phyloP scores from a whole-genome alignment of 2,797 vertebrate genomes.

The Rhynchotus rufescens region DNA sequence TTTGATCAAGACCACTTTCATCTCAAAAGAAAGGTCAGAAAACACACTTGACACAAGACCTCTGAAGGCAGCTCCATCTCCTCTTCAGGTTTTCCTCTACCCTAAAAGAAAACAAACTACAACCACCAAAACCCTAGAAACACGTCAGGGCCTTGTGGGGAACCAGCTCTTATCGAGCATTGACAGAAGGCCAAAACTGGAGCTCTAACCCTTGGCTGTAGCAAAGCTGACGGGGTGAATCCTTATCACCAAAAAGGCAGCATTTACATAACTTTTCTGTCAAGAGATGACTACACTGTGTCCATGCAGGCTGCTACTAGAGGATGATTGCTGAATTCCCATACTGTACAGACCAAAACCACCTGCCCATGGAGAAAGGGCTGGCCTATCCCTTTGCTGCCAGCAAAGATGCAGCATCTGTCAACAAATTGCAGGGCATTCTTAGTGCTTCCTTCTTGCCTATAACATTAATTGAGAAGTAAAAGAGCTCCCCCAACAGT shows the following conservation, averaged over 20 bases:
- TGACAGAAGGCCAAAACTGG: not conserved
- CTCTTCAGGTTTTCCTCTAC: not conserved
- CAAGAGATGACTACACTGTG: not conserved
- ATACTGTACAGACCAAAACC: not conserved
- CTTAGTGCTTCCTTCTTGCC: not conserved
- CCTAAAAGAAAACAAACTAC: not conserved
- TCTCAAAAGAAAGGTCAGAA: not conserved
- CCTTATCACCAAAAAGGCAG: slow-evolving; percentile 22
- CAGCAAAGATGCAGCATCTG: not conserved
- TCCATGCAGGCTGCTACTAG: not conserved
- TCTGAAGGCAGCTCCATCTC: not conserved
- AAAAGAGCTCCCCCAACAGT: not conserved
- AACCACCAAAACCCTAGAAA: not conserved
- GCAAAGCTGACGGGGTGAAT: not conserved
- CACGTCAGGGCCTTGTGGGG: not conserved
- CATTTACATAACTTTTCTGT: not conserved
- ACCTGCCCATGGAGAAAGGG: not conserved
- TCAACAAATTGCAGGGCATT: not conserved
- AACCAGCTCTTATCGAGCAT: slow-evolving; percentile 25
- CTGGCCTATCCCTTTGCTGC: not conserved
- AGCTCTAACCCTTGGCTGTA: not conserved
- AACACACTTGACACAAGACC: not conserved
- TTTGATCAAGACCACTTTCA: not conserved
- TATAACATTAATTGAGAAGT: not conserved
- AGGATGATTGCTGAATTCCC: not conserved